Percentiles rank a stretch among this genome's conserved stretches.
These are phyloP conservation scores for Morelia viridis DNA, from an alignment of 2,797 vertebrate genomes.

Conservation along the genomic window DNA sequence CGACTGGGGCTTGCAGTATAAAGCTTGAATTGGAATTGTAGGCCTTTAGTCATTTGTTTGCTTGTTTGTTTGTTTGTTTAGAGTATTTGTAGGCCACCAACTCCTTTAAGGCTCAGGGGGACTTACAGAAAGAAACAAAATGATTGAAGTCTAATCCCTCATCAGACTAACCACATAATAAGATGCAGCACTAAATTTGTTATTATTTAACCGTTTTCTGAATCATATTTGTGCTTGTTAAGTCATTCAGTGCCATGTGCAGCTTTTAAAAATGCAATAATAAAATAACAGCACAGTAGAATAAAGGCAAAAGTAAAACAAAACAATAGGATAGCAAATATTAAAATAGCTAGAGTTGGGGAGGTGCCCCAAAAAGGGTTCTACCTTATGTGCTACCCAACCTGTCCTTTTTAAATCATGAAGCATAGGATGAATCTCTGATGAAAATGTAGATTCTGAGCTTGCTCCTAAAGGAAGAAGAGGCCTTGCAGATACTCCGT, in stretches of 20 bases:
- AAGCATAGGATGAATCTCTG: background rate
- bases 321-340: background rate
- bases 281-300: background rate
- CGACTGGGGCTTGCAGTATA: background rate
- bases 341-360: background rate
- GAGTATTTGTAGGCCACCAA: background rate
- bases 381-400: background rate
- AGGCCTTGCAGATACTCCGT: background rate
- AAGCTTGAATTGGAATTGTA: background rate
- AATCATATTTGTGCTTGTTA: background rate
- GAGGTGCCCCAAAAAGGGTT: background rate
- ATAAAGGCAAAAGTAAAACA: background rate
- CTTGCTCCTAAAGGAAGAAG: background rate
- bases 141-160: background rate
- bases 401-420: background rate
- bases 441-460: background rate
- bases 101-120: background rate
- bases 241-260: background rate
- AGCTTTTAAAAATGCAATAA: background rate
- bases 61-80: background rate
- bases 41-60: background rate
- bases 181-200: background rate
- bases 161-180: background rate
- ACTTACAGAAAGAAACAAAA: background rate
- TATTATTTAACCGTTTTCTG: background rate